A percentile compares a stretch with the other conserved stretches of the same genome.
These are phyloP conservation scores for Cetoscarus ocellatus DNA, from an alignment of 2,797 vertebrate species.

Conservation along the genomic window DNA sequence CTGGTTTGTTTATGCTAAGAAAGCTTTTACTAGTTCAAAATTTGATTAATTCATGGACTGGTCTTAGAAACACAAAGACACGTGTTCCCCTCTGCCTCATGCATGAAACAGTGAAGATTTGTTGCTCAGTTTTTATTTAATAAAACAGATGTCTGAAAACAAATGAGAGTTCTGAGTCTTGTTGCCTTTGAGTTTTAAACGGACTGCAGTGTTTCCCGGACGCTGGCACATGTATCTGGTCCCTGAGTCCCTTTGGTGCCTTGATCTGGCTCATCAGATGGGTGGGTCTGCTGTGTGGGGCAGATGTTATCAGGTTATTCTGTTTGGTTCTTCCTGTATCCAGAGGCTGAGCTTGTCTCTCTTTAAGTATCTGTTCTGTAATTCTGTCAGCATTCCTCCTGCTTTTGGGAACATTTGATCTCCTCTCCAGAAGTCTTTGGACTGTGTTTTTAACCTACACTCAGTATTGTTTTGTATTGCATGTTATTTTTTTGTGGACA, in stretches of 20 bases:
- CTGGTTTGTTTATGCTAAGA: too few relatives aligned
- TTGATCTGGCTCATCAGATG: constrained; percentile 81
- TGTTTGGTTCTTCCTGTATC: constrained; percentile 69
- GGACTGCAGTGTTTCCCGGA: constrained; percentile 4
- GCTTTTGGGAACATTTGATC: constrained; percentile 21
- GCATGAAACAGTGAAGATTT: too few relatives aligned
- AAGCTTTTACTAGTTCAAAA: too few relatives aligned
- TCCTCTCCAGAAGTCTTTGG: constrained; percentile 15
- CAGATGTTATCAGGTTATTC: constrained; percentile 78
- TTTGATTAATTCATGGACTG: too few relatives aligned
- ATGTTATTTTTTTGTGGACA: neutral
- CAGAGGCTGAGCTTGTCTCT: constrained; percentile 43
- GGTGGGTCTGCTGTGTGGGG: constrained; percentile 69
- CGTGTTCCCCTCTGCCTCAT: neutral
- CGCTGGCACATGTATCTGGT: constrained; percentile 29
- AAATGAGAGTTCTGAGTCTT: neutral
- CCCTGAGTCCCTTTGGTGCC: constrained; percentile 59
- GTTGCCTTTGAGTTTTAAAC: neutral
- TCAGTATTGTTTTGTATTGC: neutral
- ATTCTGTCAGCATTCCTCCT: constrained; percentile 26
- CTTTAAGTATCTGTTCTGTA: constrained; percentile 19
- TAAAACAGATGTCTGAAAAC: constrained; percentile 8
- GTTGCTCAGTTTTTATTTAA: neutral
- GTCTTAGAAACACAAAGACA: too few relatives aligned
- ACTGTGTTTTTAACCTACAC: neutral